These are phyloP conservation scores for Aegotheles bennettii DNA, from an alignment of 2,113 vertebrate species.

Conservation along the genomic window DNA sequence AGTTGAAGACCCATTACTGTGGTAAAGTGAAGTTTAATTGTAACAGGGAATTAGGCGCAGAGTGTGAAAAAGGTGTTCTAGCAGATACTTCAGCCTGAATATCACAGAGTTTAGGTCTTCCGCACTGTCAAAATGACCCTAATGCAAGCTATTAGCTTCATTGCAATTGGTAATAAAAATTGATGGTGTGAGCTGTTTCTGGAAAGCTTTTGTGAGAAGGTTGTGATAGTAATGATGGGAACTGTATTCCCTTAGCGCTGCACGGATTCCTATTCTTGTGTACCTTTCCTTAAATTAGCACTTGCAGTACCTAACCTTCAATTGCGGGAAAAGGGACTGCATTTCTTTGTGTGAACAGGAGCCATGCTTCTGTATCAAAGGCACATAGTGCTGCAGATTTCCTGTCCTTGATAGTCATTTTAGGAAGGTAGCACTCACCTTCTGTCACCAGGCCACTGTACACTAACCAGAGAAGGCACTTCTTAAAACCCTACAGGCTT, in stretches of 20 bases:
- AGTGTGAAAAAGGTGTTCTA: not conserved
- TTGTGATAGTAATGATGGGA: not conserved
- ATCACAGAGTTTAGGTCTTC: not conserved
- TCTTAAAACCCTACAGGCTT: not conserved
- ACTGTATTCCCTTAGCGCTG: not conserved
- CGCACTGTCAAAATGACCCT: not conserved
- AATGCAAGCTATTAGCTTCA: not conserved
- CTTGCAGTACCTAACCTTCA: not conserved
- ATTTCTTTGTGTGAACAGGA: not conserved
- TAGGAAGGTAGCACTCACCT: not conserved
- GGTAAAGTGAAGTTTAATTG: not conserved
- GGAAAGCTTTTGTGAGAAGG: not conserved
- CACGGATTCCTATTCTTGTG: not conserved
- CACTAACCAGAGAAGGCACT: not conserved
- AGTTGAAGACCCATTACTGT: not conserved
- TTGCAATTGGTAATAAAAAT: conserved; percentile 7
- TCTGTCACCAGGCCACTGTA: not conserved
- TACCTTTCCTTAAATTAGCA: not conserved
- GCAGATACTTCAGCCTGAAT: not conserved
- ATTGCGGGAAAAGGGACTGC: not conserved
- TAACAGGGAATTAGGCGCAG: not conserved
- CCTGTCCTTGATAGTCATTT: not conserved
- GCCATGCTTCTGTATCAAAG: not conserved
- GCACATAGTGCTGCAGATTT: not conserved
- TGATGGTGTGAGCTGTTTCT: not conserved